Evolutionary conservation across 2,113 vertebrate genomes (phyloP).

Genomic region (Pituophis catenifer): DNA sequence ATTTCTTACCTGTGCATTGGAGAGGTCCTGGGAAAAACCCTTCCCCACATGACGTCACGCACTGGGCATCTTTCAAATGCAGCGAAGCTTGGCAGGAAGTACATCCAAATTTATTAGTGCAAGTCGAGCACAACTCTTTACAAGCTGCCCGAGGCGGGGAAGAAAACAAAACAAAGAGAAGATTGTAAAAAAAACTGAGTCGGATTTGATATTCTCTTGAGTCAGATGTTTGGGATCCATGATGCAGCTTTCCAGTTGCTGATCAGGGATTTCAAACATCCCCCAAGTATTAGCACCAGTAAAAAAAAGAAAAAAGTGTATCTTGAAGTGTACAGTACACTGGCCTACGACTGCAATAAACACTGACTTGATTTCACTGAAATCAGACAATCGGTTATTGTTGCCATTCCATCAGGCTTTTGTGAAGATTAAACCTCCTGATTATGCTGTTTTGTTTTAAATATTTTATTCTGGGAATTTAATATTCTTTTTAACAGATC

Average conservation of each 20-base stretch:
- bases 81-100: conserved; percentile 66
- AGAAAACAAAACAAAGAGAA: not conserved
- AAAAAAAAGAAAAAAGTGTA: not conserved
- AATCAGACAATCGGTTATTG: not conserved
- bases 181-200: not conserved
- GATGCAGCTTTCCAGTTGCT: not conserved
- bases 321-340: not conserved
- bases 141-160: conserved; percentile 66
- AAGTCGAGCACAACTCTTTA: conserved; percentile 71
- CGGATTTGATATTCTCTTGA: not conserved
- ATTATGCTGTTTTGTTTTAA: not conserved
- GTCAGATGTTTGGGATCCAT: not conserved
- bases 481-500: not conserved
- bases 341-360: not conserved
- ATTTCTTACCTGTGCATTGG: conserved; percentile 73
- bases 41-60: conserved; percentile 70
- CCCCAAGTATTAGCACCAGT: not conserved
- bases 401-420: not conserved
- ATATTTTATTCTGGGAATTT: not conserved
- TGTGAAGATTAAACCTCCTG: not conserved
- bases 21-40: conserved; percentile 70
- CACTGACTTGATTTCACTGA: not conserved
- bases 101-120: conserved; percentile 74
- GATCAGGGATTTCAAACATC: not conserved
- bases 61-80: conserved; percentile 70